A percentile compares a stretch with the other conserved stretches of the same genome.
Conservation (phyloP, 2,888 invertebrate genomes). For the Muscina levida region DNA sequence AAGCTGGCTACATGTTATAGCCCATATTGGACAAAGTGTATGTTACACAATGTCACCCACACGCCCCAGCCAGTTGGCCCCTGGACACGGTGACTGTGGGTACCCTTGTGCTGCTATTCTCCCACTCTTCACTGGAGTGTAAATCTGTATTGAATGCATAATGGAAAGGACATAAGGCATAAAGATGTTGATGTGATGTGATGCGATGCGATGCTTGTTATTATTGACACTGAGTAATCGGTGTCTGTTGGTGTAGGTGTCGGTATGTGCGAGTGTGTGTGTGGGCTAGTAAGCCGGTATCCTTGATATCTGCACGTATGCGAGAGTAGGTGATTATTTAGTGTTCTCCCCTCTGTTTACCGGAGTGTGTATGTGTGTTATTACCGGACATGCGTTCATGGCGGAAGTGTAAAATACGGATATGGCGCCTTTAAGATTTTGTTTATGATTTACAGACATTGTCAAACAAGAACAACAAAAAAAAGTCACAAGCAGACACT, state of each 20-base stretch:
- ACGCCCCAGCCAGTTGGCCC: no score
- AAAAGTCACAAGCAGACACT: neutral
- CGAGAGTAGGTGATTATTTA: neutral
- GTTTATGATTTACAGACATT: slow-evolving; percentile 32
- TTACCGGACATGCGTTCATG: slow-evolving; percentile 62
- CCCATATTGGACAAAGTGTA: no score
- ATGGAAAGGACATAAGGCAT: neutral
- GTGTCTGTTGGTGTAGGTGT: neutral
- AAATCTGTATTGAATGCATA: neutral
- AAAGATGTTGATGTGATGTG: slow-evolving; percentile 22
- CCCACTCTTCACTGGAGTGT: neutral
- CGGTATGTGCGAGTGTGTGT: neutral
- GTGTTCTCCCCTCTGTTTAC: neutral
- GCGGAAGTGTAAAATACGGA: slow-evolving; percentile 63
- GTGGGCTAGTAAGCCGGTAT: neutral
- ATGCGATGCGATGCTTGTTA: slow-evolving; percentile 3
- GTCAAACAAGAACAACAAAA: slow-evolving; percentile 1
- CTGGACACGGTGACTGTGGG: no score
- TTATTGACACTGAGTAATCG: slow-evolving; percentile 33
- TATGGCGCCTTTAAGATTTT: slow-evolving; percentile 65
- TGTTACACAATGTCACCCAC: no score
- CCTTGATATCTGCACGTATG: neutral
- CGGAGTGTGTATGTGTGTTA: slow-evolving; percentile 7
- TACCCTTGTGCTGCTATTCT: no score
- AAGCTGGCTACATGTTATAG: no score